phyloP scores from a whole-genome alignment of 2,888 invertebrate species.

The Pemphredon lugubris region DNA sequence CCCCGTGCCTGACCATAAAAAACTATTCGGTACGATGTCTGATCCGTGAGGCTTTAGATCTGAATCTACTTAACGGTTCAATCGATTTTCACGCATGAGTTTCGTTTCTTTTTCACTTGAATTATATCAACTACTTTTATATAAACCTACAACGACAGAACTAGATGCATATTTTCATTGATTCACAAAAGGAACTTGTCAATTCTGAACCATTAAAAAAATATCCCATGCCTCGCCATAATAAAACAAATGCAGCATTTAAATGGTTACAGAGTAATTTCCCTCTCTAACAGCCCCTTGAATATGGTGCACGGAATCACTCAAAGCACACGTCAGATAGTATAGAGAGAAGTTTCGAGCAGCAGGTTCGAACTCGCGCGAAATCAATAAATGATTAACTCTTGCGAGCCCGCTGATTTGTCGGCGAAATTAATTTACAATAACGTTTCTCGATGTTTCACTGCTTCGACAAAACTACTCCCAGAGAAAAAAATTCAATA shows the following conservation, averaged over 20 bases:
- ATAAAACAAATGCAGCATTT: too few relatives aligned
- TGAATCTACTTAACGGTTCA: too few relatives aligned
- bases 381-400: slow-evolving; percentile 48
- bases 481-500: too few relatives aligned
- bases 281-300: too few relatives aligned
- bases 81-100: too few relatives aligned
- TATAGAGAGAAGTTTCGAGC: slow-evolving; percentile 12
- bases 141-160: too few relatives aligned
- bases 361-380: slow-evolving; percentile 33
- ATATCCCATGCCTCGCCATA: not conserved
- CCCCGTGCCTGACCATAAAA: not conserved
- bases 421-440: not conserved
- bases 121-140: too few relatives aligned
- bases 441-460: not conserved
- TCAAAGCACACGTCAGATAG: not conserved
- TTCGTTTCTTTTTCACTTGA: too few relatives aligned
- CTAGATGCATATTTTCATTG: too few relatives aligned
- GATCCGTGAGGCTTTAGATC: not conserved
- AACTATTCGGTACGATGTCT: not conserved
- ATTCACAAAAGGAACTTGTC: too few relatives aligned
- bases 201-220: slow-evolving; percentile 25
- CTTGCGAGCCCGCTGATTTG: not conserved
- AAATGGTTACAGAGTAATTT: too few relatives aligned
- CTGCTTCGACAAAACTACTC: too few relatives aligned
- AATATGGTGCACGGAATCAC: not conserved